Evolutionary conservation across 2,888 invertebrate species (phyloP).

Genomic region (Mesoligia furuncula): DNA sequence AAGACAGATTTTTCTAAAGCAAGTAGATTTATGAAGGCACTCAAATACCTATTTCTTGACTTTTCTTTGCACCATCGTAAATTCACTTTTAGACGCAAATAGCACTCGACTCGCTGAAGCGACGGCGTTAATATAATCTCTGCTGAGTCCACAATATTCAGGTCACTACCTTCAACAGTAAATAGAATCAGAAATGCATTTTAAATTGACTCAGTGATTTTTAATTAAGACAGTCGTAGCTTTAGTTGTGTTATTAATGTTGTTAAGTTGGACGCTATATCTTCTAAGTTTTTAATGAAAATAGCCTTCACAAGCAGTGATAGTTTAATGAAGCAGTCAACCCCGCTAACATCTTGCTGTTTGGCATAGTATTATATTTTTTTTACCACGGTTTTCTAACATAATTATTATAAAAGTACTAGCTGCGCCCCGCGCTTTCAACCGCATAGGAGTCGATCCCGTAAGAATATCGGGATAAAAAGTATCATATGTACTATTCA

Average conservation of each 20-base stretch:
- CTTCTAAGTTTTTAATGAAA: constrained; percentile 44
- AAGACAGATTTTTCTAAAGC: constrained; percentile 41
- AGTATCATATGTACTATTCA: not conserved
- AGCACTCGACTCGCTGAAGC: constrained; percentile 69
- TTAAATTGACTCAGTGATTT: constrained; percentile 57
- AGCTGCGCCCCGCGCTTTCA: not conserved
- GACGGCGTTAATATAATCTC: constrained; percentile 77
- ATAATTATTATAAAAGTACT: not conserved
- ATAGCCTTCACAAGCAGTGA: not conserved
- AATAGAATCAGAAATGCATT: constrained; percentile 73
- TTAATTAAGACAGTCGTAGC: constrained; percentile 52
- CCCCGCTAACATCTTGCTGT: not conserved
- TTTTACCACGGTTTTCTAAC: no score
- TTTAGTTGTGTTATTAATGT: constrained; percentile 37
- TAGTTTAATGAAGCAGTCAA: not conserved
- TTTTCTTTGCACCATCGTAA: constrained; percentile 60
- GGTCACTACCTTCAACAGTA: constrained; percentile 76
- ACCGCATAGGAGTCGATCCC: not conserved
- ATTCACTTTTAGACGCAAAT: constrained; percentile 70
- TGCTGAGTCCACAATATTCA: constrained; percentile 71
- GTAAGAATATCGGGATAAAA: not conserved
- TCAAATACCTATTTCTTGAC: constrained; percentile 59
- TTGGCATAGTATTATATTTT: not conserved
- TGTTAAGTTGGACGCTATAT: constrained; percentile 28
- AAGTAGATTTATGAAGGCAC: constrained; percentile 49